phyloP scores from a whole-genome alignment of 2,888 invertebrate genomes.

The Mechanitis mazaeus region DNA sequence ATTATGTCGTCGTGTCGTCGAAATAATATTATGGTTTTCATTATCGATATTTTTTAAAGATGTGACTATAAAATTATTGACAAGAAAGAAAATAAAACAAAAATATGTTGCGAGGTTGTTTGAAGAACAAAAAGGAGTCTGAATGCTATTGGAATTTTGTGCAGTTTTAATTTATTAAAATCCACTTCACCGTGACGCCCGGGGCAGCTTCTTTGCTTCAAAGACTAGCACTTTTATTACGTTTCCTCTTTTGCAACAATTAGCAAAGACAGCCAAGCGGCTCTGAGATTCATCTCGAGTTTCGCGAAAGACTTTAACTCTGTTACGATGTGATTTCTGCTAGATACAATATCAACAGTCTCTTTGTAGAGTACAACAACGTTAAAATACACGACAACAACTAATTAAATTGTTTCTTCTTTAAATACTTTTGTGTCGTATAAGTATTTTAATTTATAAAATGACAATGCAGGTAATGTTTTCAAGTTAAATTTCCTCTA shows the following conservation, averaged over 20 bases:
- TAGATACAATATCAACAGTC: slow-evolving; percentile 57
- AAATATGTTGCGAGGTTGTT: slow-evolving; percentile 46
- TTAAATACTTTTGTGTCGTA: background rate
- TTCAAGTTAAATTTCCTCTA: too few species aligned
- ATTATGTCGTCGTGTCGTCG: too few species aligned
- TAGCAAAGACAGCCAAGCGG: slow-evolving; percentile 60
- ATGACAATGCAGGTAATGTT: too few species aligned
- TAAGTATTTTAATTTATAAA: too few species aligned
- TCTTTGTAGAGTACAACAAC: slow-evolving; percentile 33
- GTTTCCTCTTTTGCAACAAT: slow-evolving; percentile 69
- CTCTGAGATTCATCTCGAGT: slow-evolving; percentile 54
- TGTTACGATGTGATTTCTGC: slow-evolving; percentile 59
- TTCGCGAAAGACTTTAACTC: slow-evolving; percentile 62
- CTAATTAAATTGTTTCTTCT: background rate
- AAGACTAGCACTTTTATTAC: slow-evolving; percentile 72
- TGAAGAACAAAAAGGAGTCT: slow-evolving; percentile 53
- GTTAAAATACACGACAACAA: slow-evolving; percentile 13
- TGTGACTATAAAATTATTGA: background rate
- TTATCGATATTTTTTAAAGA: too few species aligned
- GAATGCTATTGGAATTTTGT: slow-evolving; percentile 69
- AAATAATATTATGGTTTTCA: too few species aligned
- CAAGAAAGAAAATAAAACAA: slow-evolving; percentile 31
- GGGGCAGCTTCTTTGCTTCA: slow-evolving; percentile 64
- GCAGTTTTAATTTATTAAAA: slow-evolving; percentile 76
- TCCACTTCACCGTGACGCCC: slow-evolving; percentile 57